Evolutionary conservation across 2,113 vertebrate genomes (phyloP).

Genomic region (human (Homo sapiens)): DNA sequence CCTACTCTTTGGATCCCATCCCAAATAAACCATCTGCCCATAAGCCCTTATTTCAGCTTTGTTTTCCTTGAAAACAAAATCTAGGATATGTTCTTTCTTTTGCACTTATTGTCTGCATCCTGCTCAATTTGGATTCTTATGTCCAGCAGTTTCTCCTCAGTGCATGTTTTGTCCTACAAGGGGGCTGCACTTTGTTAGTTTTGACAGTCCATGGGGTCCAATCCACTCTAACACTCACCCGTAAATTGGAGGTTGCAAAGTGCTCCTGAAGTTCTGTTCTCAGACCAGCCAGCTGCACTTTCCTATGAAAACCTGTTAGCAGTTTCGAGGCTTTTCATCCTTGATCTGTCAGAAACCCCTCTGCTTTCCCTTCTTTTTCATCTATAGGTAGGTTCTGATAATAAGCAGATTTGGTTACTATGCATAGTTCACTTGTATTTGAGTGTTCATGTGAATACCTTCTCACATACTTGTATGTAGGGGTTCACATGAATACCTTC

Average conservation of each 20-base stretch:
- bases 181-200: not conserved
- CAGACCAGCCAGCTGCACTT: not conserved
- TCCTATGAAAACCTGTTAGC: not conserved
- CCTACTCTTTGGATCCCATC: not conserved
- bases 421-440: not conserved
- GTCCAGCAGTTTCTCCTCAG: not conserved
- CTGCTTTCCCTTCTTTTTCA: not conserved
- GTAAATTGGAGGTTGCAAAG: not conserved
- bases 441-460: not conserved
- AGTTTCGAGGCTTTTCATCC: not conserved
- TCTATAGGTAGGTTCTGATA: not conserved
- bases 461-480: not conserved
- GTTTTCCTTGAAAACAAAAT: not conserved
- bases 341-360: not conserved
- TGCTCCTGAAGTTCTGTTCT: not conserved
- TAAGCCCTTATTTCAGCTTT: not conserved
- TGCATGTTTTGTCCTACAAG: not conserved
- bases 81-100: not conserved
- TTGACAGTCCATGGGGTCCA: not conserved
- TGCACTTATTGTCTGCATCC: not conserved
- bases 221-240: not conserved
- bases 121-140: not conserved
- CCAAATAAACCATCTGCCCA: not conserved
- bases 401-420: not conserved
- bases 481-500: not conserved